Conservation (phyloP, 2,113 vertebrate genomes). For the Epinephelus moara region DNA sequence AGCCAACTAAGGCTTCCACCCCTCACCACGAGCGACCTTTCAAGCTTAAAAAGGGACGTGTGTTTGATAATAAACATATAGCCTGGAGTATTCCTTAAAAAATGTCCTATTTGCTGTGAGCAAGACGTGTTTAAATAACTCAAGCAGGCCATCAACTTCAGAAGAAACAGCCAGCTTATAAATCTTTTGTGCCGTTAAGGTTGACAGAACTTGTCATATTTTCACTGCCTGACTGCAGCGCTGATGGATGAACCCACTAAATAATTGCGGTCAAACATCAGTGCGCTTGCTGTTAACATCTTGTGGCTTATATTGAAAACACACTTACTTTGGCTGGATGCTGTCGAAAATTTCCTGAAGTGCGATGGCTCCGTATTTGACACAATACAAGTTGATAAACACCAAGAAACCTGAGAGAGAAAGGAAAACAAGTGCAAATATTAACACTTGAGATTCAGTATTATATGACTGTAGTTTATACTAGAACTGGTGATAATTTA, state of each 20-base stretch:
- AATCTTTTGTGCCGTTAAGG: not conserved
- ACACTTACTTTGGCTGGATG: conserved; percentile 97
- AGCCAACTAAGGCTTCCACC: not conserved
- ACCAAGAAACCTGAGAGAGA: conserved; percentile 93
- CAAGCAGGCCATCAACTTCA: not conserved
- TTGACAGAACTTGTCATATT: not conserved
- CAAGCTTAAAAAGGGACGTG: not conserved
- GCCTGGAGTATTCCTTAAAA: not conserved
- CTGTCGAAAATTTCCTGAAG: conserved; percentile 98
- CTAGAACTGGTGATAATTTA: not conserved
- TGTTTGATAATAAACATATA: not conserved
- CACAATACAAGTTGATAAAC: conserved; percentile 95
- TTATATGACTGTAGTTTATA: not conserved
- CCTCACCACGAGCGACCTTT: not conserved
- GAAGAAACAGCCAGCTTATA: not conserved
- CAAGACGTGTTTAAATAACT: not conserved
- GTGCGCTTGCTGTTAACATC: not conserved
- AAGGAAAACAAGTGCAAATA: not conserved
- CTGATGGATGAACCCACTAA: not conserved
- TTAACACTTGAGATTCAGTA: not conserved
- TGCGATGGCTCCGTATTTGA: conserved; percentile 95
- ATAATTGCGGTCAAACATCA: not conserved
- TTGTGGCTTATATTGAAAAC: not conserved
- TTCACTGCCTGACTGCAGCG: not conserved
- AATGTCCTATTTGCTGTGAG: not conserved